Conservation (phyloP, 2,113 vertebrate species). For the Notarius lentiginosus region DNA sequence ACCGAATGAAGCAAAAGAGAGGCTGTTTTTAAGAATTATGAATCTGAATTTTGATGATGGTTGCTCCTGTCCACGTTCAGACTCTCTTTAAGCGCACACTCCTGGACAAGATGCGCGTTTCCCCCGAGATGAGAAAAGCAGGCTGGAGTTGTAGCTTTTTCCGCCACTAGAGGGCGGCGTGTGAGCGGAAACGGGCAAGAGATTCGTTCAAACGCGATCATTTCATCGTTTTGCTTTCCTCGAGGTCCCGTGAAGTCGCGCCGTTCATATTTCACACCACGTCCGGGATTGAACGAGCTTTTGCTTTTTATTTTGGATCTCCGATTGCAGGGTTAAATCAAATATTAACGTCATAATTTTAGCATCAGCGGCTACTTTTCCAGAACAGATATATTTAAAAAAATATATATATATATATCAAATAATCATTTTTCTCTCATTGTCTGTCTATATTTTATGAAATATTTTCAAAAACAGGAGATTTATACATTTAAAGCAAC, state of each 20-base stretch:
- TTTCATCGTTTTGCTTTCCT: background rate
- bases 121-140: background rate
- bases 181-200: constrained; percentile 17
- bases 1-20: background rate
- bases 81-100: background rate
- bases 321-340: background rate
- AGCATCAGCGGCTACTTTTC: background rate
- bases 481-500: background rate
- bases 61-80: constrained; percentile 82
- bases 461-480: too few species aligned
- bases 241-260: background rate
- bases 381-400: background rate
- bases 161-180: constrained; percentile 70
- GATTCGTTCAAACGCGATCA: background rate
- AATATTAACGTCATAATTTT: background rate
- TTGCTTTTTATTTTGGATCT: background rate
- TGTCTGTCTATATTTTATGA: too few species aligned
- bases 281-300: background rate
- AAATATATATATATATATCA: background rate
- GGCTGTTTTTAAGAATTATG: background rate
- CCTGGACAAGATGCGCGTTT: background rate
- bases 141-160: background rate
- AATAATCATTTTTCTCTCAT: background rate
- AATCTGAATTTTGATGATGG: constrained; percentile 83
- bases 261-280: background rate